Evolutionary conservation across 2,888 invertebrate species (phyloP), one percentile per base, ranked within the genome.

Genomic region (Temnothorax unifasciatus): DNA sequence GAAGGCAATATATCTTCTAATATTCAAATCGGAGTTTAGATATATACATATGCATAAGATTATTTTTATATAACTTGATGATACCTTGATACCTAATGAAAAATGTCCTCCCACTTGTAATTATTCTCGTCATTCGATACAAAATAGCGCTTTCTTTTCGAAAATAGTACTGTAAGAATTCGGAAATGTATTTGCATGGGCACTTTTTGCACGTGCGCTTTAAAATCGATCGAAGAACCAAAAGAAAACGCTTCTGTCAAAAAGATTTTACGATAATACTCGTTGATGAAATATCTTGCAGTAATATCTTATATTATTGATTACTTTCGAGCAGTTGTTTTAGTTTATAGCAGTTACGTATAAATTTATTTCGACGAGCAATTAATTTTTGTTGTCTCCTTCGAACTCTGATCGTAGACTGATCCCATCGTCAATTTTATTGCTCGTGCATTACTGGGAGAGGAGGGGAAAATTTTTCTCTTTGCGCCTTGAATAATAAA

Each of bases 401-500:
- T 25, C 1, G 18, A 21, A 41, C 13, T 66, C 29, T 9, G 18
- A 11, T 18, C 47, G 29, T 29, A 47, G 47, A 29, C 29, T 29
- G 47, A 47, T 66, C 44, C 25, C 9, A 29, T 64, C 64, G 41
- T 1, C 15, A 74, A 61, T 44, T 44, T 74, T 29, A 61, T 61
- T 9, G 44, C 18, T 29, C 25, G 11, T 25, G 41, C 54, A 18
- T 57, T 21, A 29, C 41, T 21, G 54, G 21, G 3, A 15, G 3
- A 11, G 18, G 21, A 1, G 8, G 5, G 18, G 13, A 15, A 29
- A 13, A n/a, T 61, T 15, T 75, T 47, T 63, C 44, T 74, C 44
- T 63, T 47, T 63, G n/a, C 13, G 59, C n/a, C 63, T 47, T 47
- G 29, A 75, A 75, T 63, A 63, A 63, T 59, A 15, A 61, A 74